Percentiles rank a stretch among this genome's conserved stretches.
Evolutionary conservation across 2,888 invertebrate genomes (phyloP).

Genomic region (Oligia fasciuncula): DNA sequence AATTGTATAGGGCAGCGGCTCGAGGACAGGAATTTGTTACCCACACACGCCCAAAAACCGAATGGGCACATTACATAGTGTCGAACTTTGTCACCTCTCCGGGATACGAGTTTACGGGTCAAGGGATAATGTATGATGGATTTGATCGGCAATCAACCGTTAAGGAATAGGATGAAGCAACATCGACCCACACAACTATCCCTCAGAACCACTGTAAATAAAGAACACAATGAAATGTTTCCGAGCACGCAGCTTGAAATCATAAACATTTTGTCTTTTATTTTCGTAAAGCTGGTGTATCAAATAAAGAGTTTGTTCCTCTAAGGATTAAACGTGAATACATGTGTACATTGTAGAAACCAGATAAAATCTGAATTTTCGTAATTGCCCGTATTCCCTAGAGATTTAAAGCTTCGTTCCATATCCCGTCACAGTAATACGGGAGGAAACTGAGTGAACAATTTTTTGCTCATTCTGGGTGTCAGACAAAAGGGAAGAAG

Average conservation of each 20-base stretch:
- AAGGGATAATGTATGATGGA: conserved; percentile 65
- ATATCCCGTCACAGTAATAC: conserved; percentile 62
- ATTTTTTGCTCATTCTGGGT: conserved; percentile 74
- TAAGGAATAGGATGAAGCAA: conserved; percentile 58
- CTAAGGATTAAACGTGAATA: conserved; percentile 48
- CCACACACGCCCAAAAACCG: conserved; percentile 65
- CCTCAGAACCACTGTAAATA: conserved; percentile 41
- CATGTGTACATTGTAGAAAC: conserved; percentile 60
- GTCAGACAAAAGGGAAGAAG: conserved; percentile 74
- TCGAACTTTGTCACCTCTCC: conserved; percentile 67
- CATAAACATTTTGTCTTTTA: conserved; percentile 49
- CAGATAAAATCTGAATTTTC: conserved; percentile 66
- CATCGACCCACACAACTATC: conserved; percentile 36
- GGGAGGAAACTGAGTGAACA: conserved; percentile 65
- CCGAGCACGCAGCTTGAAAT: conserved; percentile 38
- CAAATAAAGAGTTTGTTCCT: conserved; percentile 57
- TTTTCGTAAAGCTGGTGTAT: conserved; percentile 51
- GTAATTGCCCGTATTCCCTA: conserved; percentile 67
- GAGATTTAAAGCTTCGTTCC: conserved; percentile 65
- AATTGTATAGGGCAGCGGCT: conserved; percentile 62
- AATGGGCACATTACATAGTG: conserved; percentile 57
- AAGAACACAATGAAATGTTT: conserved; percentile 37
- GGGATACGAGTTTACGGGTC: conserved; percentile 62
- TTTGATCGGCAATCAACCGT: conserved; percentile 69
- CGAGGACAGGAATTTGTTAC: conserved; percentile 58